phyloP scores from a whole-genome alignment of 2,113 vertebrate species.

The Jaculus jaculus region DNA sequence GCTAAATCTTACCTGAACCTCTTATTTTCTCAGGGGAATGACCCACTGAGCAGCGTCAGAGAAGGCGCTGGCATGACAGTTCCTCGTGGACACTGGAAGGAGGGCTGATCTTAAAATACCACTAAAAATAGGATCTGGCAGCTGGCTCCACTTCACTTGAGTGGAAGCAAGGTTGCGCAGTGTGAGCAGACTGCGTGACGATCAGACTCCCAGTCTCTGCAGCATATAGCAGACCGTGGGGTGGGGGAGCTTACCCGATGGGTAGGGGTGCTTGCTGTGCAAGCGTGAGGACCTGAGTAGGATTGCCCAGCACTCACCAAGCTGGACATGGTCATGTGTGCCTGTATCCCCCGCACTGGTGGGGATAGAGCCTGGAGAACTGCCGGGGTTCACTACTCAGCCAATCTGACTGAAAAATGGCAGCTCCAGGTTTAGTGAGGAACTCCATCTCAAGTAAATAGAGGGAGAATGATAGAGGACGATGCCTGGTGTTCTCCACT shows the following conservation, averaged over 20 bases:
- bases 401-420: neutral
- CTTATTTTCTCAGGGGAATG: neutral
- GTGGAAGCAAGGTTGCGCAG: neutral
- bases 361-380: neutral
- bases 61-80: neutral
- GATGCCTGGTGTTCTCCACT: no score
- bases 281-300: no score
- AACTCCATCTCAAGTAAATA: neutral
- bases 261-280: neutral
- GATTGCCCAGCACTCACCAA: no score
- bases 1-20: neutral
- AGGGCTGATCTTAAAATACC: neutral
- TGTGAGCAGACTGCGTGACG: neutral
- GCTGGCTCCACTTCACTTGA: neutral
- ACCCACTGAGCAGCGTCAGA: neutral
- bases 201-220: neutral
- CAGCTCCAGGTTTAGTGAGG: neutral
- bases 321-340: neutral
- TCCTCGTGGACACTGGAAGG: neutral
- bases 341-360: neutral
- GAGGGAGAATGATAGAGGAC: neutral
- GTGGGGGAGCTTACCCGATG: neutral
- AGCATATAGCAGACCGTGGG: neutral
- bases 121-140: neutral
- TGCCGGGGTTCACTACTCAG: neutral